Evolutionary conservation across 30 jellyfish, hydroid and myxozoan genomes (phyloP), one percentile per base, ranked within the genome.

Genomic region (Hydractinia echinata): DNA sequence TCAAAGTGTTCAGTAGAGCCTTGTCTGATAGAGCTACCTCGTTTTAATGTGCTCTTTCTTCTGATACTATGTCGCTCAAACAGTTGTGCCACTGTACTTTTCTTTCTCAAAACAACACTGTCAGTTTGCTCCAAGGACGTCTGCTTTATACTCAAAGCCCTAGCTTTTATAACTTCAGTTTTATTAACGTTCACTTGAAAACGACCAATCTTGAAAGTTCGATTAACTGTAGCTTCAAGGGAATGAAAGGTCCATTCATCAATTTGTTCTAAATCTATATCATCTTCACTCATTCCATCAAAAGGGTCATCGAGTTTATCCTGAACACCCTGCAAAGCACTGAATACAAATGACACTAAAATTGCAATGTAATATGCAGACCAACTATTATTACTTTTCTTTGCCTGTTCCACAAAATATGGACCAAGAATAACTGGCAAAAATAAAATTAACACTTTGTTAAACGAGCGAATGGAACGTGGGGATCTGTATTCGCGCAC

Each of bases 281-380:
- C 99, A 62, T 95, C 99, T 73, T 89, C 97, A 71, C 97, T 88
- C 96, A 95, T 95, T 19, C 99, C 99, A 52, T 86, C 96, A 62
- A 95, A 95, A 0, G 99, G 99, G 72, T 95, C 97, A 70, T 95
- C 97, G 0, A 95, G 90, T 61, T 90, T 89, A 72, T 95, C 99
- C 78, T 95, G 99, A 51, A 95, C 99, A 39, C 97, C 97, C 79
- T 95, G 99, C 72, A 95, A 64, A 13, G 95, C 90, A 51, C 97
- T 95, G 62, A 95, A 95, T 72, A 89, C 72, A 80, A 89, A 89
- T 54, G 99, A 80, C 67, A 89, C 96, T 66, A 95, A 69, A 9
- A 87, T 83, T 10, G 95, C 96, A 13, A 89, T 85, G 69, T 81
- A 77, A 79, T 95, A 95, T 60, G 99, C 94, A 70, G 95, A 61